Evolutionary conservation across 2,797 vertebrate species (phyloP).

Genomic region (Hybognathus amarus): DNA sequence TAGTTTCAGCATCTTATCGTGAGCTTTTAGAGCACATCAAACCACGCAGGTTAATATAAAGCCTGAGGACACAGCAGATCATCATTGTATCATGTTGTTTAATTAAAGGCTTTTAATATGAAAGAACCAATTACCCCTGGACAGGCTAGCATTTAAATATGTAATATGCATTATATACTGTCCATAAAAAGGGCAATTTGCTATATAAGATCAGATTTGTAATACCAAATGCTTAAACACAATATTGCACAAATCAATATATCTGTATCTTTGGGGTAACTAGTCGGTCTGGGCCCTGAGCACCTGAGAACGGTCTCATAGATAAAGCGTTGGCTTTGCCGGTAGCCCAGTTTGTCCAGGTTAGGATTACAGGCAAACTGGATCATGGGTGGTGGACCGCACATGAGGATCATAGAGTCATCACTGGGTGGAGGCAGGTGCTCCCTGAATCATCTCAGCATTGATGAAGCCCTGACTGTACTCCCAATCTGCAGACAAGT

Average conservation of each 20-base stretch:
- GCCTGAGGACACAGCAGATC: neutral
- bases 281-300: neutral
- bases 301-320: slow-evolving; percentile 55
- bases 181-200: neutral
- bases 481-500: slow-evolving; percentile 65
- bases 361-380: slow-evolving; percentile 71
- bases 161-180: neutral
- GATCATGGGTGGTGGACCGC: slow-evolving; percentile 75
- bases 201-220: slow-evolving; percentile 17
- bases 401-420: slow-evolving; percentile 69
- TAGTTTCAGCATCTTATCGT: neutral
- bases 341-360: slow-evolving; percentile 69
- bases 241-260: slow-evolving; percentile 3
- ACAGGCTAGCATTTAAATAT: slow-evolving; percentile 3
- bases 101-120: slow-evolving; percentile 3
- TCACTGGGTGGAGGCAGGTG: slow-evolving; percentile 68
- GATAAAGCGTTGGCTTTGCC: slow-evolving; percentile 62
- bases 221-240: slow-evolving; percentile 13
- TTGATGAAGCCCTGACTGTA: slow-evolving; percentile 70
- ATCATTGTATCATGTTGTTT: neutral
- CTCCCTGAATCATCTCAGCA: slow-evolving; percentile 69
- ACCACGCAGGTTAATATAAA: slow-evolving; percentile 1
- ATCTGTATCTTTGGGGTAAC: slow-evolving; percentile 36
- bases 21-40: neutral
- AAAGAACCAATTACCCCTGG: neutral